Conservation (phyloP, 2,888 invertebrate genomes). For the Arge pagana region DNA sequence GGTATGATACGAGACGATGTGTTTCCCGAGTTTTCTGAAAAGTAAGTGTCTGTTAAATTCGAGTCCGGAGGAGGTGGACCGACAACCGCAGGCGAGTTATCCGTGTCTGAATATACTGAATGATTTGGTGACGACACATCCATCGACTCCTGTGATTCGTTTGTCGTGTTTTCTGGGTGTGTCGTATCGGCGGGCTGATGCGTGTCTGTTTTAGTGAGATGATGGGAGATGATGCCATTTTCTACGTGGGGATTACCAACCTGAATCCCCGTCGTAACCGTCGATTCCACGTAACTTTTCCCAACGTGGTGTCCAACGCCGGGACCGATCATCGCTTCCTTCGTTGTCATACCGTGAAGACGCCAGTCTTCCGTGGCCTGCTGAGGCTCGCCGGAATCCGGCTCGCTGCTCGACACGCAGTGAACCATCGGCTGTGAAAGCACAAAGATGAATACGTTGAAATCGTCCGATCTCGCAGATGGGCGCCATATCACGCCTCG, state of each 20-base stretch:
- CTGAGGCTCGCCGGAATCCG: slow-evolving; percentile 66
- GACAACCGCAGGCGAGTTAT: slow-evolving; percentile 39
- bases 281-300: slow-evolving; percentile 54
- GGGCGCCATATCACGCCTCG: slow-evolving; percentile 8
- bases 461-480: not conserved
- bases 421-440: slow-evolving; percentile 77
- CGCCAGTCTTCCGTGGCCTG: slow-evolving; percentile 51
- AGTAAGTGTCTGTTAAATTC: slow-evolving; percentile 7
- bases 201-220: slow-evolving; percentile 55
- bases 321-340: slow-evolving; percentile 49
- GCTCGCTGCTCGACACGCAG: slow-evolving; percentile 86
- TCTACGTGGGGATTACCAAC: slow-evolving; percentile 57
- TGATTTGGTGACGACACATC: slow-evolving; percentile 54
- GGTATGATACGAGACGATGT: slow-evolving; percentile 35
- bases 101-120: slow-evolving; percentile 54
- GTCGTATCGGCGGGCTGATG: slow-evolving; percentile 57
- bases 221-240: slow-evolving; percentile 47
- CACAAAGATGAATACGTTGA: slow-evolving; percentile 2
- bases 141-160: slow-evolving; percentile 53
- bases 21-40: slow-evolving; percentile 18
- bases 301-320: slow-evolving; percentile 41
- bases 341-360: slow-evolving; percentile 46
- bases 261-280: slow-evolving; percentile 57
- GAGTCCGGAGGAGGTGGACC: no score
- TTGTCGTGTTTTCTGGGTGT: slow-evolving; percentile 55